phyloP scores from a whole-genome alignment of 2,888 invertebrate genomes.

The Lathronympha strigana region DNA sequence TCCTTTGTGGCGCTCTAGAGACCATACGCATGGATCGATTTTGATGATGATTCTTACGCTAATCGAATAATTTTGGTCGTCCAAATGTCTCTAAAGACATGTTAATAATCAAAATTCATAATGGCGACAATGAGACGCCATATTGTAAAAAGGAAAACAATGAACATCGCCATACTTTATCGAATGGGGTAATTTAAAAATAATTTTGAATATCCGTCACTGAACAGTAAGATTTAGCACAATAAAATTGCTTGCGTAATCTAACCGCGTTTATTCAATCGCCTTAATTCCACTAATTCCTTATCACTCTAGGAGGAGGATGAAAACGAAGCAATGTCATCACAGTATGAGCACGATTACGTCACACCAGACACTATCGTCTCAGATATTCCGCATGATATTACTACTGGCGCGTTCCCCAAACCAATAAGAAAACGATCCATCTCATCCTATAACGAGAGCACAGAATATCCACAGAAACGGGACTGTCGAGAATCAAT shows the following conservation, averaged over 20 bases:
- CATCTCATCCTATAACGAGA: constrained; percentile 13
- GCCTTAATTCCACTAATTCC: not conserved
- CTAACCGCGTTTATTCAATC: not conserved
- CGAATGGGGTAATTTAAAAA: too few relatives aligned
- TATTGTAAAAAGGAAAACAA: too few relatives aligned
- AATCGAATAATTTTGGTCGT: too few relatives aligned
- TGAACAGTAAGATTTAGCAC: not conserved
- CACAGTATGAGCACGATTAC: constrained; percentile 12
- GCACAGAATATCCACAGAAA: constrained; percentile 6
- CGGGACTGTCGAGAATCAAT: not conserved
- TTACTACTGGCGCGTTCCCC: not conserved
- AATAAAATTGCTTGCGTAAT: not conserved
- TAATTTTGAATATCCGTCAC: too few relatives aligned
- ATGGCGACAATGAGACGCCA: too few relatives aligned
- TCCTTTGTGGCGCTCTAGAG: too few relatives aligned
- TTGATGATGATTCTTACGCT: too few relatives aligned
- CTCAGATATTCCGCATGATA: not conserved
- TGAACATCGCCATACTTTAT: too few relatives aligned
- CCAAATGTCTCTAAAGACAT: too few relatives aligned
- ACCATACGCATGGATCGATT: too few relatives aligned
- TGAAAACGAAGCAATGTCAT: not conserved
- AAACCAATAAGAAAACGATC: constrained; percentile 22
- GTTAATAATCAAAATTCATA: too few relatives aligned
- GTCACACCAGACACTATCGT: constrained; percentile 1
- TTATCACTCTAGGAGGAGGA: constrained; percentile 14